These are phyloP conservation scores for Scatophagus argus DNA, from an alignment of 2,113 vertebrate genomes.

Conservation along the genomic window DNA sequence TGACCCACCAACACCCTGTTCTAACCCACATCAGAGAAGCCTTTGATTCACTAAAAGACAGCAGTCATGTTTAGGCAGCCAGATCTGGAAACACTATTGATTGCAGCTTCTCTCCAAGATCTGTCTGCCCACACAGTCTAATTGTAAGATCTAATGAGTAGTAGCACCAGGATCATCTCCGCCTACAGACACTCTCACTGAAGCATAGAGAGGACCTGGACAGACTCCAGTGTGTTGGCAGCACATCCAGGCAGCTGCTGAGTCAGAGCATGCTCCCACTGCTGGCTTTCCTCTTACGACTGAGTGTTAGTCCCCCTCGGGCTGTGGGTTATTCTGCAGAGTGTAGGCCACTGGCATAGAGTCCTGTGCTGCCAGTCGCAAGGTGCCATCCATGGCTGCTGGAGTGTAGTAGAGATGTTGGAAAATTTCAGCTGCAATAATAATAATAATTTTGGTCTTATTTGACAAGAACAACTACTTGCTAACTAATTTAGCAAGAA, in stretches of 20 bases:
- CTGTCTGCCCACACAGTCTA: slow-evolving; percentile 34
- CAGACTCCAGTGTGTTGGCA: slow-evolving; percentile 47
- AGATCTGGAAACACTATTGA: neutral
- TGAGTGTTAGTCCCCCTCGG: slow-evolving; percentile 18
- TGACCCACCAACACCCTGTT: neutral
- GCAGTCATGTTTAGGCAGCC: neutral
- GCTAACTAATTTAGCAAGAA: neutral
- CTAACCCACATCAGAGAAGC: slow-evolving; percentile 4
- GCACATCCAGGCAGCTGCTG: slow-evolving; percentile 63
- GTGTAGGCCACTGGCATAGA: slow-evolving; percentile 4
- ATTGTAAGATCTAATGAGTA: slow-evolving; percentile 37
- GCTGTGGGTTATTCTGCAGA: slow-evolving; percentile 18
- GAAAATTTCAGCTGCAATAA: slow-evolving; percentile 3
- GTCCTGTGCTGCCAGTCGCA: slow-evolving; percentile 26
- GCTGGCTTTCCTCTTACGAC: slow-evolving; percentile 25
- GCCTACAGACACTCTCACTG: slow-evolving; percentile 36
- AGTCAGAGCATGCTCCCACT: slow-evolving; percentile 58
- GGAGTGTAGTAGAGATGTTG: slow-evolving; percentile 6
- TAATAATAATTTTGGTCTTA: slow-evolving; percentile 7
- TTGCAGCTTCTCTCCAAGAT: slow-evolving; percentile 12
- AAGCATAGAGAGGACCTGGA: slow-evolving; percentile 43
- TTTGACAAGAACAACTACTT: neutral
- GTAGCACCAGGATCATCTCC: slow-evolving; percentile 45
- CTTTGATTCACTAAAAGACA: neutral
- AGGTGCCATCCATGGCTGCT: slow-evolving; percentile 19